phyloP scores from a whole-genome alignment of 2,888 invertebrate species.

The Troides oblongomaculatus region DNA sequence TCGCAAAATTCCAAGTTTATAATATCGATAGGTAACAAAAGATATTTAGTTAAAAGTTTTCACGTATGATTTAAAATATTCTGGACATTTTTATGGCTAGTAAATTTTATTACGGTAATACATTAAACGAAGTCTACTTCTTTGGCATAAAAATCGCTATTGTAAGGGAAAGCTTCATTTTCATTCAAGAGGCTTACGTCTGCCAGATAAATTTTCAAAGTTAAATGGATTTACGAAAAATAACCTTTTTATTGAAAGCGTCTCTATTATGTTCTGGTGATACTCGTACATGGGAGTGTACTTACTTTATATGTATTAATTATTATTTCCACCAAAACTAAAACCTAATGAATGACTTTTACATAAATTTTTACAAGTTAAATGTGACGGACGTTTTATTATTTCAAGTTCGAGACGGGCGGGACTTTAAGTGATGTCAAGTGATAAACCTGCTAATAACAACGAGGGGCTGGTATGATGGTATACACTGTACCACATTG shows the following conservation, averaged over 20 bases:
- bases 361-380: too few species aligned
- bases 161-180: constrained; percentile 22
- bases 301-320: neutral
- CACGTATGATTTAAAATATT: constrained; percentile 1
- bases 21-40: neutral
- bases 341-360: neutral
- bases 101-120: constrained; percentile 17
- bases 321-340: neutral
- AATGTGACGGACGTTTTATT: too few species aligned
- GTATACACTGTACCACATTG: too few species aligned
- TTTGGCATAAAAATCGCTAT: constrained; percentile 22
- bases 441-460: too few species aligned
- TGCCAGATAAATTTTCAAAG: constrained; percentile 25
- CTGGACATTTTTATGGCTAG: neutral
- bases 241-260: constrained; percentile 21
- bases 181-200: constrained; percentile 26
- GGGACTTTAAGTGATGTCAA: too few species aligned
- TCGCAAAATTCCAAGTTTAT: neutral
- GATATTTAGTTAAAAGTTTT: neutral
- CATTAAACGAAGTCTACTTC: constrained; percentile 13
- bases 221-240: constrained; percentile 17
- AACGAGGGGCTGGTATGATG: too few species aligned
- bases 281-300: neutral
- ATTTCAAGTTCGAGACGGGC: too few species aligned
- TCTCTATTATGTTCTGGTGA: neutral